Conservation (phyloP, 2,113 vertebrate species). For the Sebastes fasciatus region DNA sequence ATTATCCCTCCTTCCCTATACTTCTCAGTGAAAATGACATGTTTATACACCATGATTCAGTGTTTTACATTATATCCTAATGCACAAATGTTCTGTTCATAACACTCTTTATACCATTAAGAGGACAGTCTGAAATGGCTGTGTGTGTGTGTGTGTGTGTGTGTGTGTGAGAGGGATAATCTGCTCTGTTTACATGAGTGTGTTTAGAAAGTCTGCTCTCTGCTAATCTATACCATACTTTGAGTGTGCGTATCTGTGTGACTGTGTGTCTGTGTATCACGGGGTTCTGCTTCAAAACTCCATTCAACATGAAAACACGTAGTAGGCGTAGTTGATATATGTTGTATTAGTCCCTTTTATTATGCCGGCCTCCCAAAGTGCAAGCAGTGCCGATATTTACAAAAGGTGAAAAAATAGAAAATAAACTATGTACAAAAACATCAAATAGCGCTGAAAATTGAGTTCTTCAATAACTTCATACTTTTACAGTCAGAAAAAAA, state of each 20-base stretch:
- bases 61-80: conserved; percentile 46
- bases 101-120: conserved; percentile 32
- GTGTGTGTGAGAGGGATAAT: conserved; percentile 1
- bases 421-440: too few species aligned
- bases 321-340: too few species aligned
- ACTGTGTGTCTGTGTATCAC: conserved; percentile 5
- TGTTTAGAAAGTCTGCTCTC: conserved; percentile 47
- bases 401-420: too few species aligned
- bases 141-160: neutral
- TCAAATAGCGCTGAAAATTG: too few species aligned
- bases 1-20: conserved; percentile 27
- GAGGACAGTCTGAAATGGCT: neutral
- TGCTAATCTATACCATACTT: conserved; percentile 50
- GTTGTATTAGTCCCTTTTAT: too few species aligned
- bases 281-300: too few species aligned
- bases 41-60: conserved; percentile 43
- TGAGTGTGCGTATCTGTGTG: conserved; percentile 12
- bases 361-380: too few species aligned
- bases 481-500: too few species aligned
- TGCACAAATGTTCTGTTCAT: conserved; percentile 39
- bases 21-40: conserved; percentile 55
- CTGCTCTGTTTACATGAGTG: conserved; percentile 49
- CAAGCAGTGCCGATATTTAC: too few species aligned
- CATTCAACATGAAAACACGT: too few species aligned
- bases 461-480: too few species aligned